Percentiles rank a stretch among this genome's conserved stretches.
These are phyloP conservation scores for Sinocyclocheilus rhinocerous DNA, from an alignment of 2,113 vertebrate species.

Conservation along the genomic window DNA sequence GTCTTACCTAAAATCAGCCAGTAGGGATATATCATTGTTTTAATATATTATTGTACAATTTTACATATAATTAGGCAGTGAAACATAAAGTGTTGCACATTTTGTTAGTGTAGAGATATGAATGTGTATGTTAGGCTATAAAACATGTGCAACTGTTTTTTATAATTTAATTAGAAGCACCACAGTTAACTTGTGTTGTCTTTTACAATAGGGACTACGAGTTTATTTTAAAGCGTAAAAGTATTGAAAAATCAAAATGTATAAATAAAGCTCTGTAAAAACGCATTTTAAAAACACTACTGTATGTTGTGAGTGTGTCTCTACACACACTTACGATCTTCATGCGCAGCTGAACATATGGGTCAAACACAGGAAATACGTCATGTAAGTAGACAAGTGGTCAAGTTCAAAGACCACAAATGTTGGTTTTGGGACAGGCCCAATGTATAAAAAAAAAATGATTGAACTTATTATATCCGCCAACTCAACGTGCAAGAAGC, in stretches of 20 bases:
- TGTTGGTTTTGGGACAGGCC: neutral
- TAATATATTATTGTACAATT: neutral
- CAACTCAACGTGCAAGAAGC: neutral
- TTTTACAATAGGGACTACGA: neutral
- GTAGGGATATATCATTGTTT: neutral
- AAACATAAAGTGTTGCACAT: too few species aligned
- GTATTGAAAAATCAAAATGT: neutral
- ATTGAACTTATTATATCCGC: neutral
- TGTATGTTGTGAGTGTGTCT: too few species aligned
- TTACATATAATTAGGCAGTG: too few species aligned
- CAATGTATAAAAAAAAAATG: neutral
- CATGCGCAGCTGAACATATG: neutral
- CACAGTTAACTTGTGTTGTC: neutral
- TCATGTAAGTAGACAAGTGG: neutral
- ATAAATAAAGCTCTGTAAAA: neutral
- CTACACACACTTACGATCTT: neutral
- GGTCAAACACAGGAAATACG: neutral
- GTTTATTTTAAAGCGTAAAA: neutral
- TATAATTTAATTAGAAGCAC: neutral
- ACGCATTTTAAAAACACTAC: neutral
- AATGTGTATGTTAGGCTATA: neutral
- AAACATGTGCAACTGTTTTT: neutral
- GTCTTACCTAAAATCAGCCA: neutral
- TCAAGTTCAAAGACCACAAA: neutral
- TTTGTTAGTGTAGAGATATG: neutral